phyloP scores from a whole-genome alignment of 2,888 invertebrate species.

The Macrosiphum euphorbiae region DNA sequence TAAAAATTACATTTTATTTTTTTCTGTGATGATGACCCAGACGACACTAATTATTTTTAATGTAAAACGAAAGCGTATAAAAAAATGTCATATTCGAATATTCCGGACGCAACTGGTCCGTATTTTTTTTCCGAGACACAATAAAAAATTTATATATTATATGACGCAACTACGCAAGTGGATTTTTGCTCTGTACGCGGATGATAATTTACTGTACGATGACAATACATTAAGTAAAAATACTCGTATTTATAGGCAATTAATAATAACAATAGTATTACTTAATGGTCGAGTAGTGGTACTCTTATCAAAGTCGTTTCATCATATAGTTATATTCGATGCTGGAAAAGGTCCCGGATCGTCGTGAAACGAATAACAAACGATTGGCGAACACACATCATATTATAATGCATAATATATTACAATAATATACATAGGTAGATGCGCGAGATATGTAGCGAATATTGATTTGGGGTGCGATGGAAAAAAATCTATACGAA shows the following conservation, averaged over 20 bases:
- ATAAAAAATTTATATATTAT: not conserved
- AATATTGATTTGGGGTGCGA: constrained; percentile 21
- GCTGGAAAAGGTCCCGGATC: not conserved
- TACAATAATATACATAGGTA: not conserved
- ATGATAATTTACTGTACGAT: not conserved
- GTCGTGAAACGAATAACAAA: not conserved
- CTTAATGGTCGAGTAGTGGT: not conserved
- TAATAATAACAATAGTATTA: not conserved
- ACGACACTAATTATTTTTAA: not conserved
- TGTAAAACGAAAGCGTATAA: not conserved
- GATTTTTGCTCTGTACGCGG: not conserved
- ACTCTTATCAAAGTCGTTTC: not conserved
- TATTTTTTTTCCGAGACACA: not conserved
- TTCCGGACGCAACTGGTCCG: not conserved
- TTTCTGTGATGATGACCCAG: too few relatives aligned
- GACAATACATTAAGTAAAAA: not conserved
- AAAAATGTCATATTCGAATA: not conserved
- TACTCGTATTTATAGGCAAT: not conserved
- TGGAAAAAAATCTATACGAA: not conserved
- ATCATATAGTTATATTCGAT: not conserved
- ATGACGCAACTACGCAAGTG: not conserved
- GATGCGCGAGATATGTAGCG: not conserved
- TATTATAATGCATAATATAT: not conserved
- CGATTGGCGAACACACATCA: not conserved
- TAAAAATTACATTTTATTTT: not conserved